These are phyloP conservation scores for Dendrocopos noguchii DNA, from an alignment of 2,113 vertebrate species.

Conservation along the genomic window DNA sequence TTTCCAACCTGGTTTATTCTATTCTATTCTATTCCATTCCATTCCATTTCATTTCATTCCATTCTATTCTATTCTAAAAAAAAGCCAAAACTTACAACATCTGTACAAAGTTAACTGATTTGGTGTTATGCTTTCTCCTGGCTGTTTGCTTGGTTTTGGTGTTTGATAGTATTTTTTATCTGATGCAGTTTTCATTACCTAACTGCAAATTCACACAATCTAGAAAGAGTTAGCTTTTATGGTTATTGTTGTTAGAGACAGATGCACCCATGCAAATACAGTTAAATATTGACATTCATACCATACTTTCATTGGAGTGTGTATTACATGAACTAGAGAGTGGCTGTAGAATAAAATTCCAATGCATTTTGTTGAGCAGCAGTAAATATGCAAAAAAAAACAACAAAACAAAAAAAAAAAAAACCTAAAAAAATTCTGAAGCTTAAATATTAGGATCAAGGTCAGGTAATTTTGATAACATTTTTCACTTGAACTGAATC, in stretches of 20 bases:
- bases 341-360: not conserved
- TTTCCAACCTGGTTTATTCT: too few relatives aligned
- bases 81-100: not conserved
- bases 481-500: slow-evolving; percentile 15
- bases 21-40: too few relatives aligned
- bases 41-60: too few relatives aligned
- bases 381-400: not conserved
- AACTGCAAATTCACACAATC: not conserved
- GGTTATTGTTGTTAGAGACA: not conserved
- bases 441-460: not conserved
- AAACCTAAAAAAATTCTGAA: not conserved
- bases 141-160: not conserved
- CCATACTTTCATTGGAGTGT: not conserved
- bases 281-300: not conserved
- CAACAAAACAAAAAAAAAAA: not conserved
- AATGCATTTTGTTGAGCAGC: not conserved
- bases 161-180: not conserved
- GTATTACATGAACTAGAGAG: not conserved
- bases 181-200: fast-evolving
- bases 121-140: not conserved
- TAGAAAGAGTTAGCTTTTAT: not conserved
- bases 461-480: not conserved
- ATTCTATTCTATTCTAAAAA: too few relatives aligned
- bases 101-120: not conserved
- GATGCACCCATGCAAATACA: not conserved